Percentiles rank a stretch among this genome's conserved stretches.
These are phyloP conservation scores for Minunthozetes semirufus DNA, from an alignment of 2,888 invertebrate species.

Conservation along the genomic window DNA sequence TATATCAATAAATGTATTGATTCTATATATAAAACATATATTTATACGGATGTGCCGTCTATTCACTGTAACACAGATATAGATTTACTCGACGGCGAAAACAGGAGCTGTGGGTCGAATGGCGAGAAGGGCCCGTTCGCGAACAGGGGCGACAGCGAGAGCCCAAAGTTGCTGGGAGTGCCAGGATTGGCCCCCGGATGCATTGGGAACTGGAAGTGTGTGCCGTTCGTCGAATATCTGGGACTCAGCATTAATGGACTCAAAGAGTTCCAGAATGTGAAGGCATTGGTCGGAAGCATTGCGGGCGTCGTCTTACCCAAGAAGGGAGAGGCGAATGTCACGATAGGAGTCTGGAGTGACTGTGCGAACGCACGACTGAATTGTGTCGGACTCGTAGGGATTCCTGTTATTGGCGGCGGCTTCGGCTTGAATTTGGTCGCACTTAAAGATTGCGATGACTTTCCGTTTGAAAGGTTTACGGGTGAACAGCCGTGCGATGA, in stretches of 20 bases:
- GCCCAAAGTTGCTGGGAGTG: slow-evolving; percentile 38
- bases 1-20: neutral
- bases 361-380: slow-evolving; percentile 36
- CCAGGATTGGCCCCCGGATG: slow-evolving; percentile 36
- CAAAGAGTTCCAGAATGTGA: slow-evolving; percentile 42
- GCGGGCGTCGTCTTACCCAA: slow-evolving; percentile 46
- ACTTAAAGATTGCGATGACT: neutral
- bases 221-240: slow-evolving; percentile 35
- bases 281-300: slow-evolving; percentile 33
- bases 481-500: slow-evolving; percentile 37
- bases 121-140: slow-evolving; percentile 40
- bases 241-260: slow-evolving; percentile 40
- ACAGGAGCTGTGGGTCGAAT: slow-evolving; percentile 41
- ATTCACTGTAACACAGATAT: slow-evolving; percentile 43
- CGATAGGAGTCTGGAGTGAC: slow-evolving; percentile 44
- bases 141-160: slow-evolving; percentile 39
- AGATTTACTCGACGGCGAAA: slow-evolving; percentile 43
- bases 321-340: slow-evolving; percentile 45
- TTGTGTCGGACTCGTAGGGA: slow-evolving; percentile 37
- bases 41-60: neutral
- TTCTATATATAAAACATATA: neutral
- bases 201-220: slow-evolving; percentile 44
- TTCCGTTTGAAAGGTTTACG: slow-evolving; percentile 32
- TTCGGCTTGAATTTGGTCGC: slow-evolving; percentile 40
- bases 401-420: slow-evolving; percentile 43